phyloP scores from a whole-genome alignment of 2,888 invertebrate species.

The Patella pellucida region DNA sequence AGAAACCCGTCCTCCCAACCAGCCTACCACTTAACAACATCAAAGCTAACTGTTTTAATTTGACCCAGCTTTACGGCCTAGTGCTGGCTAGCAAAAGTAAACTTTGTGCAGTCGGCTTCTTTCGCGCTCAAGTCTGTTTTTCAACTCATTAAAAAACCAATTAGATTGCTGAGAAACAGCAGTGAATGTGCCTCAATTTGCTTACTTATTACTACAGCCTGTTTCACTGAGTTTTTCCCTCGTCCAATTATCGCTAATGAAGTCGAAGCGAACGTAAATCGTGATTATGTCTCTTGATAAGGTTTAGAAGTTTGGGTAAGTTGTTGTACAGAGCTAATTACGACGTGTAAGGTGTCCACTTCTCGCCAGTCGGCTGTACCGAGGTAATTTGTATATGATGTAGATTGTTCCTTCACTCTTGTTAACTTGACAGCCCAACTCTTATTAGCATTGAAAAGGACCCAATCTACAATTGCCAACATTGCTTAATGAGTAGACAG shows the following conservation, averaged over 20 bases:
- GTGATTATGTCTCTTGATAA: constrained; percentile 23
- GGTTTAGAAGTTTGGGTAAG: constrained; percentile 8
- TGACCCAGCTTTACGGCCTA: not conserved
- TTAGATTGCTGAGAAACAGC: constrained; percentile 11
- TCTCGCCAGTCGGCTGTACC: not conserved
- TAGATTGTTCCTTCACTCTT: not conserved
- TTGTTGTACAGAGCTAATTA: not conserved
- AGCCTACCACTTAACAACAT: constrained; percentile 4
- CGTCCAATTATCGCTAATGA: constrained; percentile 30
- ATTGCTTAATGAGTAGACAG: too few relatives aligned
- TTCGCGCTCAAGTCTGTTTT: not conserved
- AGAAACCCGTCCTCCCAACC: not conserved
- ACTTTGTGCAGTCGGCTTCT: constrained; percentile 4
- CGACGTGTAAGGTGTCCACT: not conserved
- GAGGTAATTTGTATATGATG: constrained; percentile 1
- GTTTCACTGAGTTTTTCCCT: constrained; percentile 14
- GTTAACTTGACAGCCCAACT: too few relatives aligned
- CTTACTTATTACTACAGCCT: constrained; percentile 12
- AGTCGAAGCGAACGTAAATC: constrained; percentile 19
- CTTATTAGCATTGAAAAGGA: too few relatives aligned
- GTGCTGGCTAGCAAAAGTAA: not conserved
- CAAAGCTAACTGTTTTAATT: constrained; percentile 5
- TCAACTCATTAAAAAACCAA: constrained; percentile 28
- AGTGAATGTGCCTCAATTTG: constrained; percentile 22
- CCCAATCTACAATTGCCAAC: too few relatives aligned